Evolutionary conservation across 2,113 vertebrate genomes (phyloP), one percentile per base, ranked within the genome.

Genomic region (Cyprichromis sp.): DNA sequence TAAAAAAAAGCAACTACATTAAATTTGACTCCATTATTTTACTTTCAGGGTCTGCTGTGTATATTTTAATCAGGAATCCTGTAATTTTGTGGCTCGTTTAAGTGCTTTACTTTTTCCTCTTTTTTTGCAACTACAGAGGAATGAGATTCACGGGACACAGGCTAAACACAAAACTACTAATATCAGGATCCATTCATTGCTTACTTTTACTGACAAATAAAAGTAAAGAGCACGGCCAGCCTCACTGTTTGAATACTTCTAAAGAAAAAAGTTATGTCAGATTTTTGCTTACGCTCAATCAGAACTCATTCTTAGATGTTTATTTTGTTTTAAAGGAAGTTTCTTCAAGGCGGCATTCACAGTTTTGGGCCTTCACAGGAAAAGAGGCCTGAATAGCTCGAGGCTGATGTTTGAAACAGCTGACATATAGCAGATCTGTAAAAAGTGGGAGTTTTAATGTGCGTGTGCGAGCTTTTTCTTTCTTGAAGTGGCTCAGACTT

Each of bases 171-270:
- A 52, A 52, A 34, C 7, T n/a, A 19, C 7, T 34, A n/a, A 78
- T 52, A 13, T 19, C 4, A 78, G 45, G 45, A 31, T 78, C 45
- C 4, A 52, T 52, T 78, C 7, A n/a, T 78, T n/a, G 2, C 17
- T 78, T 12, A 17, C 11, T 78, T 50, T 78, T 50, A 50, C 9
- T 78, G 71, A 71, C 3, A 71, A 50, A 50, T 19, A n/a, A 31
- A 78, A 52, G 11, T 19, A 78, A 11, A 31, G 17, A n/a, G 17
- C 0, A 13, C 16, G 0, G 0, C 73, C 26, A 78, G 2, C 45
- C 45, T 78, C 24, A 50, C 9, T n/a, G 26, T 73, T 26, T 45
- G 21, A 45, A 26, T 73, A 17, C 13, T n/a, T 38, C 61, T 42
- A 26, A 73, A 45, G 13, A 26, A 45, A 45, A 73, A 45, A 21